A percentile compares a stretch with the other conserved stretches of the same genome.
phyloP scores from a whole-genome alignment of 2,113 vertebrate species.

The Hippocampus mohnikei region DNA sequence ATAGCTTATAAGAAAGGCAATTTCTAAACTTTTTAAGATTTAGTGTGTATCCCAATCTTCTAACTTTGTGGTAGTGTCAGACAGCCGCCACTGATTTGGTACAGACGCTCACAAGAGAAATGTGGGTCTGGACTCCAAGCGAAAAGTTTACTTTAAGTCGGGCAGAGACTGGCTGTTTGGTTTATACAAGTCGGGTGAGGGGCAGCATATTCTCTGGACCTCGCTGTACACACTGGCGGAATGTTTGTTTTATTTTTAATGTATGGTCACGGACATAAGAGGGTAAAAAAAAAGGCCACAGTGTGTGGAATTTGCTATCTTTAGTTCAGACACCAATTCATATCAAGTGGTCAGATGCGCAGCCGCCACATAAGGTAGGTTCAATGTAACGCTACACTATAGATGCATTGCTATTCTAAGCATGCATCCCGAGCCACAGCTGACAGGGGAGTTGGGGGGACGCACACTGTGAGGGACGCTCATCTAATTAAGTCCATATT shows the following conservation, averaged over 20 bases:
- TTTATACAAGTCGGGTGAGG: conserved; percentile 42
- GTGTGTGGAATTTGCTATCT: conserved; percentile 65
- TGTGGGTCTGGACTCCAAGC: conserved; percentile 54
- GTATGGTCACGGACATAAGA: conserved; percentile 63
- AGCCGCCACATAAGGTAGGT: conserved; percentile 48
- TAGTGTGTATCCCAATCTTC: background rate
- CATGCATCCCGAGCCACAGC: conserved; percentile 52
- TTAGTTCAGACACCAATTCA: conserved; percentile 66
- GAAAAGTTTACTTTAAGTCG: conserved; percentile 58
- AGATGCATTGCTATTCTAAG: conserved; percentile 54
- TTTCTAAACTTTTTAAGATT: no score
- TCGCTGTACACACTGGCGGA: conserved; percentile 25
- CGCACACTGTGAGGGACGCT: conserved; percentile 18
- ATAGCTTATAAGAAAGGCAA: no score
- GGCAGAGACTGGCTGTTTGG: conserved; percentile 49
- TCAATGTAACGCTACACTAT: conserved; percentile 62
- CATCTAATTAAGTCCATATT: conserved; percentile 30
- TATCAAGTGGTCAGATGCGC: conserved; percentile 62
- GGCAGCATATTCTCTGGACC: conserved; percentile 49
- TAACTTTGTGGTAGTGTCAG: background rate
- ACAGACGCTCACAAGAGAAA: conserved; percentile 40
- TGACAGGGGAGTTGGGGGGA: conserved; percentile 28
- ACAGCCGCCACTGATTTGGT: conserved; percentile 7
- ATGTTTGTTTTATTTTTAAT: conserved; percentile 72
- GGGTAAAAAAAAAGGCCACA: conserved; percentile 61